Conservation (phyloP, 2,888 invertebrate species). For the Phasia obesa region DNA sequence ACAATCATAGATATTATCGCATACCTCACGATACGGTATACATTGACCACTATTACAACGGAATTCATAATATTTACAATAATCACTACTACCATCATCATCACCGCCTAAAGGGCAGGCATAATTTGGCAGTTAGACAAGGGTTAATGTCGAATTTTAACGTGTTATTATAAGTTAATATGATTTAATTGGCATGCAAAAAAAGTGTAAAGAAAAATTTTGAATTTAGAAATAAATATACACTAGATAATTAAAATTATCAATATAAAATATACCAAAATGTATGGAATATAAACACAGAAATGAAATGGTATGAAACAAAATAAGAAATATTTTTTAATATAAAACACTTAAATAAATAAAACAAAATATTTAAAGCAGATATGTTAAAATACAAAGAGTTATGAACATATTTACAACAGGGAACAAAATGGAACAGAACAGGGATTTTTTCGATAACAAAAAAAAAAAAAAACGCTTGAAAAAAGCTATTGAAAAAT, state of each 20-base stretch:
- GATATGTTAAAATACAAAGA: too few species aligned
- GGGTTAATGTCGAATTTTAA: constrained; percentile 38
- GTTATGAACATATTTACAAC: background rate
- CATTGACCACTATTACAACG: constrained; percentile 87
- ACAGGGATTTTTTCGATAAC: background rate
- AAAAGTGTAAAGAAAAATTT: constrained; percentile 36
- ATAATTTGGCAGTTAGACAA: constrained; percentile 34
- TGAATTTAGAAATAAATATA: background rate
- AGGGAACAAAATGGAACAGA: constrained; percentile 3
- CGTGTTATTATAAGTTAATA: constrained; percentile 8
- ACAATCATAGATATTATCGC: constrained; percentile 88
- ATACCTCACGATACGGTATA: constrained; percentile 84
- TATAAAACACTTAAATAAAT: background rate
- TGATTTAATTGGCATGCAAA: constrained; percentile 41
- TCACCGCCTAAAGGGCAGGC: constrained; percentile 60
- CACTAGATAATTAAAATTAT: background rate
- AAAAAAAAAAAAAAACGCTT: background rate
- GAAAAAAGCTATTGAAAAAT: background rate
- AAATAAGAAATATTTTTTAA: background rate
- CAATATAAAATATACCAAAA: background rate
- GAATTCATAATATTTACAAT: constrained; percentile 84
- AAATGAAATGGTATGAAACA: background rate
- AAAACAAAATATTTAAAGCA: too few species aligned
- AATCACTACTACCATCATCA: constrained; percentile 73
- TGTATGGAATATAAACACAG: background rate